Base-by-base conservation (phyloP, 2,888 invertebrate species). In the Sesia bembeciformis region DNA sequence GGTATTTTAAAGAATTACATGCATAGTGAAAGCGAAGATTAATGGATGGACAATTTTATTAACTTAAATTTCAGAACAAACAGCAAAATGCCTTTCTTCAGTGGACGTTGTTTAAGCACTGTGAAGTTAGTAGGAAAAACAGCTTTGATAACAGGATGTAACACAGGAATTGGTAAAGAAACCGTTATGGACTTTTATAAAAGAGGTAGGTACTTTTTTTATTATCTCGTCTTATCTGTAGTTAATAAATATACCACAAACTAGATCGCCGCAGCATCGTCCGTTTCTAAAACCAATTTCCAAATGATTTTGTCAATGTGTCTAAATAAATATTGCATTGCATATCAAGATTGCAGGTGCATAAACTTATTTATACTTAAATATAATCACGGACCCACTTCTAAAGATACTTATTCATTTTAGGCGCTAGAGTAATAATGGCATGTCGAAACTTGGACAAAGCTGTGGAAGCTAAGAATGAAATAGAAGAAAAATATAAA, bases 341-440 rank as follows among this genome's bases (percentile, higher is more conserved):
- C n/a, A n/a, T n/a, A n/a, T n/a, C 23, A 23, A 23, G 23, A 23
- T 23, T 23, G 23, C 23, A 23, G 1, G 1, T 23, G 23, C 23
- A 23, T 23, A 23, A 23, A 1, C 23, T 23, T 23, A 23, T 23
- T 23, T 23, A 23, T 23, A n/a, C n/a, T n/a, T n/a, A 23, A 23
- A 23, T 23, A 23, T 23, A 23, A 23, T 23, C 23, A 23, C 2
- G 23, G 23, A 23, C 23, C 23, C 91, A 92, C 64, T 59, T 76
- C 53, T 70, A 69, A 52, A 52, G 5, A 4, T 40, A 7, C n/a
- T 7, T 42, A n/a, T 50, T 7, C 7, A 39, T 52, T 52, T 52
- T n/a, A 52, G 92, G 93, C 55, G 91, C 91, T 4, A 78, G 80
- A 60, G 89, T 91, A n/a, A 85, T 91, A 57, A 87, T 91, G 88